Conservation (phyloP, 2,797 vertebrate genomes). For the Acanthurus tractus region DNA sequence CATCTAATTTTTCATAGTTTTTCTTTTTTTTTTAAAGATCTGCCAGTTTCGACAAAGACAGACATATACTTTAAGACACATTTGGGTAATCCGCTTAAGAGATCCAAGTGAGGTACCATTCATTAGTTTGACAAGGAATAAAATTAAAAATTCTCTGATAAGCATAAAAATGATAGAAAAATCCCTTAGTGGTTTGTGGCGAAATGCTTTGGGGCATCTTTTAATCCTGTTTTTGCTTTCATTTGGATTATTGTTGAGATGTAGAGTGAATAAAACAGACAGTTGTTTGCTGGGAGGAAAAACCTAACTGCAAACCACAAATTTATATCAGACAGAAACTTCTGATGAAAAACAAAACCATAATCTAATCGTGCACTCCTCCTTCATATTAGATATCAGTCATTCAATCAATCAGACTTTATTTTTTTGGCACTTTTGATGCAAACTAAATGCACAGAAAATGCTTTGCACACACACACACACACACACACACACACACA, state of each 20-base stretch:
- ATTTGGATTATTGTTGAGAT: not conserved
- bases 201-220: not conserved
- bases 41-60: not conserved
- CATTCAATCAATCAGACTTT: too few species aligned
- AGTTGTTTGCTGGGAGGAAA: not conserved
- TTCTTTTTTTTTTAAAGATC: not conserved
- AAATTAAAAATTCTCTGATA: not conserved
- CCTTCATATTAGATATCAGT: too few species aligned
- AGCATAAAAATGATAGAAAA: not conserved
- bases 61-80: not conserved
- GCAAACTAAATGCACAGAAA: too few species aligned
- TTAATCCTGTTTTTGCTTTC: too few species aligned
- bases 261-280: not conserved
- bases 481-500: too few species aligned
- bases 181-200: not conserved
- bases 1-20: not conserved
- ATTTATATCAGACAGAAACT: not conserved
- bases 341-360: too few species aligned
- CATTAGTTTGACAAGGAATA: not conserved
- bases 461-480: too few species aligned
- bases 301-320: not conserved
- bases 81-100: not conserved
- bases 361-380: too few species aligned
- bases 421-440: too few species aligned
- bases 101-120: not conserved